Conservation (phyloP, 2,888 invertebrate species). For the Geotrupes spiniger region DNA sequence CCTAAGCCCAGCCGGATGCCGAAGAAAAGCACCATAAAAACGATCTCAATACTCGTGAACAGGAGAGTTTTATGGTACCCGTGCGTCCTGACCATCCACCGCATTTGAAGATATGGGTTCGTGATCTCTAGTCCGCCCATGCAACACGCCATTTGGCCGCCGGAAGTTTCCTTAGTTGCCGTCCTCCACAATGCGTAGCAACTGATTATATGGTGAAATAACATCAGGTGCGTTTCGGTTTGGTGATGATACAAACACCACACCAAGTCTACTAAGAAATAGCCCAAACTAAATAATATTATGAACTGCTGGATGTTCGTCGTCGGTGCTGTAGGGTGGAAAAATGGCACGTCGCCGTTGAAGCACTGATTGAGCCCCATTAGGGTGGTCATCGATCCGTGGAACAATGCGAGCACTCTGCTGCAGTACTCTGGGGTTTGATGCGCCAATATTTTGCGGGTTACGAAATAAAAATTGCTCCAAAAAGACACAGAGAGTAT, state of each 20-base stretch:
- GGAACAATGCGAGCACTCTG: constrained; percentile 35
- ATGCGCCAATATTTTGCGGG: constrained; percentile 22
- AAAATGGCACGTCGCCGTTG: constrained; percentile 36
- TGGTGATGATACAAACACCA: constrained; percentile 59
- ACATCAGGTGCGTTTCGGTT: constrained; percentile 54
- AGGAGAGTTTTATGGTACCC: constrained; percentile 52
- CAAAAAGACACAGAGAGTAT: constrained; percentile 27
- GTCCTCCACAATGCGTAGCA: constrained; percentile 54
- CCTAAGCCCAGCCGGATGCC: constrained; percentile 55
- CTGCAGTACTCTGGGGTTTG: constrained; percentile 38
- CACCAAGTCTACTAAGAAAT: constrained; percentile 60
- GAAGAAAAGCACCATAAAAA: constrained; percentile 54
- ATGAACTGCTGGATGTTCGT: constrained; percentile 42
- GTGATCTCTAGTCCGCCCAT: constrained; percentile 60
- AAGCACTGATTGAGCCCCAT: constrained; percentile 44
- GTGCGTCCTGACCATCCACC: constrained; percentile 60
- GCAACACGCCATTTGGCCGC: constrained; percentile 56
- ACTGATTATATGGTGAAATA: constrained; percentile 56
- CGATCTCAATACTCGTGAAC: constrained; percentile 52
- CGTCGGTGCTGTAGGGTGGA: constrained; percentile 38
- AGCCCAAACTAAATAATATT: constrained; percentile 60
- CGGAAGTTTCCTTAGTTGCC: constrained; percentile 52
- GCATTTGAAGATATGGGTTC: constrained; percentile 60
- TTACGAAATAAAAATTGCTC: constrained; percentile 31
- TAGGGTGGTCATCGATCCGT: constrained; percentile 38